Percentiles rank a stretch among this genome's conserved stretches.
Evolutionary conservation across 53 echinoderm and acorn worm species (phyloP).

Genomic region (Echinometra lucunter): DNA sequence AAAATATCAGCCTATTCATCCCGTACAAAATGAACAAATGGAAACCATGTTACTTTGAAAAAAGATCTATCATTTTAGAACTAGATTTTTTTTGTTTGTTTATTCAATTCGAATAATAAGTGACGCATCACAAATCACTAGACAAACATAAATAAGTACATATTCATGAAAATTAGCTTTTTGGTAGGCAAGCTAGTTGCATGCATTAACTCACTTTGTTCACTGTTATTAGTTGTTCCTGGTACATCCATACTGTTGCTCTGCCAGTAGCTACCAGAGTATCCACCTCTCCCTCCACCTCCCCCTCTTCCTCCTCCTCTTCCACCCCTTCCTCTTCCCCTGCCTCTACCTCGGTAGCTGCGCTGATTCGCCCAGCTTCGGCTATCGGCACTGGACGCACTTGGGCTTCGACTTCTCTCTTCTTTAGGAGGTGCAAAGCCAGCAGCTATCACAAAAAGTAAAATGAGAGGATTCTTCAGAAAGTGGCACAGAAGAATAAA

Average conservation of each 20-base stretch:
- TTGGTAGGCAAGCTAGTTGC: background rate
- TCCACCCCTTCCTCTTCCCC: constrained; percentile 85
- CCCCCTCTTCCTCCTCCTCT: constrained; percentile 73
- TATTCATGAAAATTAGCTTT: no score
- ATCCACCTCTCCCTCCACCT: constrained; percentile 77
- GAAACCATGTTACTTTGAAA: no score
- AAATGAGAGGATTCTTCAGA: background rate
- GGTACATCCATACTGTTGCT: constrained; percentile 72
- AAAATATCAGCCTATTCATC: no score
- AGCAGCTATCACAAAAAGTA: constrained; percentile 38
- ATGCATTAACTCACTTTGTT: constrained; percentile 45
- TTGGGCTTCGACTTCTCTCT: constrained; percentile 85
- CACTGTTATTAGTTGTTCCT: constrained; percentile 24
- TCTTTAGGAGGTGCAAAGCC: constrained; percentile 72
- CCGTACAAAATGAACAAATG: no score
- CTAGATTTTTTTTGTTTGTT: no score
- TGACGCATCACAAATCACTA: no score
- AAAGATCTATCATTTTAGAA: no score
- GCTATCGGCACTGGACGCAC: constrained; percentile 72
- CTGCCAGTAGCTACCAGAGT: constrained; percentile 66
- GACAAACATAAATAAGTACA: no score
- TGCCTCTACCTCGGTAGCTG: constrained; percentile 80
- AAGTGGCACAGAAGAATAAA: background rate
- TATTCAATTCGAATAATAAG: no score
- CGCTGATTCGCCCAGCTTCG: constrained; percentile 78